Evolutionary conservation across 2,113 vertebrate species (phyloP), one percentile per base, ranked within the genome.

Genomic region (Pteruthius melanotis): DNA sequence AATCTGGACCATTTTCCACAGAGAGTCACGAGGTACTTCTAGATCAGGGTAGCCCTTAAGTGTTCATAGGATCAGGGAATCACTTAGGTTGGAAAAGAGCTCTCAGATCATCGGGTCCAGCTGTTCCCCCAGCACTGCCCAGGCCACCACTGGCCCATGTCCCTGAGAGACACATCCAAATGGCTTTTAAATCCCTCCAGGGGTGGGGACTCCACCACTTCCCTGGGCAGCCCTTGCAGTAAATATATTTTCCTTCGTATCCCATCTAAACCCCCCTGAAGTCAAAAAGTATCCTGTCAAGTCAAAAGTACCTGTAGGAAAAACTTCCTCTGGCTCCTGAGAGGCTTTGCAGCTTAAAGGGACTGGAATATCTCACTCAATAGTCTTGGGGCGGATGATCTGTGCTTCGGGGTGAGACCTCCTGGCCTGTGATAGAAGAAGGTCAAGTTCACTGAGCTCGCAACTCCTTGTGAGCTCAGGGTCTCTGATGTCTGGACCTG

Each of bases 161-260:
- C 19, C 42, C 23, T 57, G 50, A 6, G 27, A 44, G 42, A 15
- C 18, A 31, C 11, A n/a, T 39, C 37, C 30, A 11, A 7, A 35
- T 7, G 7, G 14, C 12, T 26, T 59, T 45, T 27, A n/a, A 45
- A 31, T 31, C n/a, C 21, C 18, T n/a, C 3, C 20, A 59, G 13
- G 30, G 6, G 0, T 7, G 7, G 6, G 8, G 10, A 9, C 8
- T 72, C 16, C 30, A 35, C 27, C n/a, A n/a, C n/a, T n/a, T n/a
- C n/a, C n/a, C n/a, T 56, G 19, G 6, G 24, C 44, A 65, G 7
- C 17, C 7, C 15, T 53, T 53, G 5, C 21, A 16, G 6, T 3
- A 15, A 28, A 53, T 7, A 23, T 47, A 33, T 60, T 24, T 40
- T 30, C 37, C 53, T 7, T 10, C 3, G 3, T 27, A 6, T 3